These are phyloP conservation scores for Apostichopus californicus DNA, from an alignment of 35 echinoderm and acorn worm genomes.

Conservation along the genomic window DNA sequence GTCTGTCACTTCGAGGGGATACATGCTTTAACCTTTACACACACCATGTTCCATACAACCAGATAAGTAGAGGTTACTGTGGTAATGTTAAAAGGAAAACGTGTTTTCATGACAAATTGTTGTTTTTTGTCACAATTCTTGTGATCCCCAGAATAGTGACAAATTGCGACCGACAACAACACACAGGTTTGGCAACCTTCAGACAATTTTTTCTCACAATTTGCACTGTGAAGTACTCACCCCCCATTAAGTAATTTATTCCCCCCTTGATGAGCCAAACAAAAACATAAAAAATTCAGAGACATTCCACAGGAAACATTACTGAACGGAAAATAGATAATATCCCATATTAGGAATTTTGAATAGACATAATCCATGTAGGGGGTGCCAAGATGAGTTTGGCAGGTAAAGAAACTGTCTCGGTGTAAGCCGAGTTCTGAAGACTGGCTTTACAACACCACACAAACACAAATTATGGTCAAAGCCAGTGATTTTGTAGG, in stretches of 20 bases:
- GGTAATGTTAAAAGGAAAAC: not conserved
- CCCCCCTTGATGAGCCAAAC: not conserved
- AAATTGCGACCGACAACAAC: not conserved
- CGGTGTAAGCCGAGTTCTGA: too few species aligned
- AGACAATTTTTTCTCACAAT: not conserved
- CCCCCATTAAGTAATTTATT: not conserved
- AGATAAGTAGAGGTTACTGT: not conserved
- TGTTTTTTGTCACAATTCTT: not conserved
- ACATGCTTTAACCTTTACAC: slow-evolving; percentile 5
- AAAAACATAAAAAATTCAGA: not conserved
- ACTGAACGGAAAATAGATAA: slow-evolving; percentile 19
- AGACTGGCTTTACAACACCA: too few species aligned
- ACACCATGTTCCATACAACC: not conserved
- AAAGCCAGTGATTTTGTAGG: too few species aligned
- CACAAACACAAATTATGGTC: too few species aligned
- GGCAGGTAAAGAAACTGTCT: not conserved
- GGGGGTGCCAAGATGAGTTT: not conserved
- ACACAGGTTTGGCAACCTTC: not conserved
- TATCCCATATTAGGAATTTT: slow-evolving; percentile 7
- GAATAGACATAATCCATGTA: not conserved
- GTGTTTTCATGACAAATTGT: not conserved
- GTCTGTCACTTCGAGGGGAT: not conserved
- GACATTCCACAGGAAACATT: slow-evolving; percentile 13
- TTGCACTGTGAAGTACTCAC: not conserved
- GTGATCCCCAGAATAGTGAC: not conserved